Evolutionary conservation across 2,113 vertebrate genomes (phyloP).

Genomic region (Anolis carolinensis): DNA sequence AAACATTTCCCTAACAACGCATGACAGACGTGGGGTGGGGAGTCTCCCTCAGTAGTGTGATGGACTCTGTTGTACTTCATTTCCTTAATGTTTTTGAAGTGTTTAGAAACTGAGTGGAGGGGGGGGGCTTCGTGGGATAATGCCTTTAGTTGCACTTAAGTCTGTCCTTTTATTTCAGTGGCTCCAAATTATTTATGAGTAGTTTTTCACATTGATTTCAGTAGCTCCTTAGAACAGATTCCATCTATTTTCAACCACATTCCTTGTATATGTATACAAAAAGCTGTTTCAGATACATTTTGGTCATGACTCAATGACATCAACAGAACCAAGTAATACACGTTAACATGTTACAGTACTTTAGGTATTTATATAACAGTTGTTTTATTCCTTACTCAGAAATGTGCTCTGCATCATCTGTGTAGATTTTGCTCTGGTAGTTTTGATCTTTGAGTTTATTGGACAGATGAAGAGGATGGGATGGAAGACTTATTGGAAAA

Average conservation of each 20-base stretch:
- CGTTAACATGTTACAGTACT: neutral
- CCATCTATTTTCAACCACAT: no score
- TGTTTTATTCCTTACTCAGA: no score
- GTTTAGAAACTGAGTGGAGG: no score
- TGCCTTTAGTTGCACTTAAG: neutral
- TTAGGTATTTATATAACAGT: no score
- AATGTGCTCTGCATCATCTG: neutral
- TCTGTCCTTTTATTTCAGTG: neutral
- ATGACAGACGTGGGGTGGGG: no score
- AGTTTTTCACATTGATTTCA: neutral
- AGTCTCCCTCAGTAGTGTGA: no score
- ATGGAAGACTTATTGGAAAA: neutral
- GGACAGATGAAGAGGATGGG: neutral
- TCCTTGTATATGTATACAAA: no score
- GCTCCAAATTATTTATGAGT: neutral
- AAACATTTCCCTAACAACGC: no score
- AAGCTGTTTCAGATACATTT: neutral
- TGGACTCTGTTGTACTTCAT: no score
- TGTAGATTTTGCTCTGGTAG: conserved; percentile 13
- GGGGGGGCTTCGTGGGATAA: no score
- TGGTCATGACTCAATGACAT: neutral
- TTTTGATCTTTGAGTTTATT: conserved; percentile 23
- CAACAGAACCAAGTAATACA: neutral
- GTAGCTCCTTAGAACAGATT: neutral
- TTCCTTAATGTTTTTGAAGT: no score